Conservation (phyloP, 2,888 invertebrate species). For the Lissonota sp. region DNA sequence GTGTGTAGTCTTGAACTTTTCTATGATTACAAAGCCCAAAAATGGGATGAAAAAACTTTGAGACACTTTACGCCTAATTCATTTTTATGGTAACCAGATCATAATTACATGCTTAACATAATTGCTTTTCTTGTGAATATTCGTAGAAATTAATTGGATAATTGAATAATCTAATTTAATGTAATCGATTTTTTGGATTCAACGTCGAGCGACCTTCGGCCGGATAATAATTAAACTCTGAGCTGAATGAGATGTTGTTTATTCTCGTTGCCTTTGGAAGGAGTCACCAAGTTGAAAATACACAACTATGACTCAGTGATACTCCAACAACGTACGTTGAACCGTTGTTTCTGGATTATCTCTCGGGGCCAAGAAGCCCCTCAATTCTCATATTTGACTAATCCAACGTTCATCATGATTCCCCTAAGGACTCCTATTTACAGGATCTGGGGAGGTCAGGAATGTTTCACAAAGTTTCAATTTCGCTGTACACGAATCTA, state of each 20-base stretch:
- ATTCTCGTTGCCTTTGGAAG: slow-evolving; percentile 16
- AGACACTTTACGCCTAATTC: slow-evolving; percentile 12
- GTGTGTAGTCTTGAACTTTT: too few relatives aligned
- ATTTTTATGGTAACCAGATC: slow-evolving; percentile 37
- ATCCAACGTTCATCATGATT: too few relatives aligned
- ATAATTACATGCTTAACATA: slow-evolving; percentile 41
- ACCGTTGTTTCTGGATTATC: background rate
- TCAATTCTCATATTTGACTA: too few relatives aligned
- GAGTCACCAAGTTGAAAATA: slow-evolving; percentile 42
- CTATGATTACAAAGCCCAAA: too few relatives aligned
- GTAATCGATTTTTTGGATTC: background rate
- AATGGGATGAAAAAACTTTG: background rate
- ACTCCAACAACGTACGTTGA: slow-evolving; percentile 10
- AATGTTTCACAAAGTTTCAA: too few relatives aligned
- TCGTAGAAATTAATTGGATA: background rate
- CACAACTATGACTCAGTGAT: slow-evolving; percentile 36
- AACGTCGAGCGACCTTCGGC: background rate
- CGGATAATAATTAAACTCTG: background rate
- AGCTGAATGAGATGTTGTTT: background rate
- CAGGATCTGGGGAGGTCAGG: too few relatives aligned
- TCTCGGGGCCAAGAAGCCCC: too few relatives aligned
- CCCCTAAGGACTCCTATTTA: too few relatives aligned
- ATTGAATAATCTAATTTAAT: background rate
- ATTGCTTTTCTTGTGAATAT: slow-evolving; percentile 7
- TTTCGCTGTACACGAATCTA: too few relatives aligned